These are phyloP conservation scores for Actinia equina DNA, from an alignment of 64 coral and sea anemone genomes.

Conservation along the genomic window DNA sequence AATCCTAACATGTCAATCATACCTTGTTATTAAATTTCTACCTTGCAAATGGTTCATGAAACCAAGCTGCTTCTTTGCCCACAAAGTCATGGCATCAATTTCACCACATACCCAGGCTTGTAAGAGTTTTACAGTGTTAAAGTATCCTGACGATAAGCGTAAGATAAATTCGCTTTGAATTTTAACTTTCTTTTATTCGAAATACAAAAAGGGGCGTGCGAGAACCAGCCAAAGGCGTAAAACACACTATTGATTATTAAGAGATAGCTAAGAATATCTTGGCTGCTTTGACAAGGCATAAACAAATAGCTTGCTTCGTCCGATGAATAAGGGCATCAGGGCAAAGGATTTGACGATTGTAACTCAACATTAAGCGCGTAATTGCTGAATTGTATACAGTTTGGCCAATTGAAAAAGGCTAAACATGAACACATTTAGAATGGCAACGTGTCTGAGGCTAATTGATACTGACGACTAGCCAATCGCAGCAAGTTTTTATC, in stretches of 20 bases:
- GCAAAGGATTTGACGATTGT: slow-evolving; percentile 73
- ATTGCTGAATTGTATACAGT: slow-evolving; percentile 87
- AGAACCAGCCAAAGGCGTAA: slow-evolving; percentile 36
- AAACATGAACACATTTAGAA: slow-evolving; percentile 86
- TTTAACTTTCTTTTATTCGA: slow-evolving; percentile 18
- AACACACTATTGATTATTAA: slow-evolving; percentile 12
- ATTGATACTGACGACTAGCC: slow-evolving; percentile 86
- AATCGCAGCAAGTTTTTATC: slow-evolving; percentile 82
- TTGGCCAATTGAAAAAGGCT: slow-evolving; percentile 90
- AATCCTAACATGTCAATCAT: slow-evolving; percentile 34
- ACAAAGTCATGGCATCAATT: slow-evolving; percentile 18
- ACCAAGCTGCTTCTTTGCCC: slow-evolving; percentile 16
- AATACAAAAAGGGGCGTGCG: slow-evolving; percentile 24
- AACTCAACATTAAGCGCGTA: slow-evolving; percentile 80
- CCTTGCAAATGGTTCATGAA: not conserved
- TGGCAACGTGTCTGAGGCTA: slow-evolving; percentile 94
- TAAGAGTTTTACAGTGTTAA: slow-evolving; percentile 1
- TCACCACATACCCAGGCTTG: not conserved
- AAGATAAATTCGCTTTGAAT: slow-evolving; percentile 49
- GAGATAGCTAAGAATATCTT: slow-evolving; percentile 24
- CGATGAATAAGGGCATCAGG: slow-evolving; percentile 56
- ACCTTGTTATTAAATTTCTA: slow-evolving; percentile 23
- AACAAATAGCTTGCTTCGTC: slow-evolving; percentile 74
- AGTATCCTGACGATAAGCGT: slow-evolving; percentile 31
- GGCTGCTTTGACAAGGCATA: slow-evolving; percentile 43